phyloP scores from a whole-genome alignment of 2,797 vertebrate species.

The Clarias pachynema region DNA sequence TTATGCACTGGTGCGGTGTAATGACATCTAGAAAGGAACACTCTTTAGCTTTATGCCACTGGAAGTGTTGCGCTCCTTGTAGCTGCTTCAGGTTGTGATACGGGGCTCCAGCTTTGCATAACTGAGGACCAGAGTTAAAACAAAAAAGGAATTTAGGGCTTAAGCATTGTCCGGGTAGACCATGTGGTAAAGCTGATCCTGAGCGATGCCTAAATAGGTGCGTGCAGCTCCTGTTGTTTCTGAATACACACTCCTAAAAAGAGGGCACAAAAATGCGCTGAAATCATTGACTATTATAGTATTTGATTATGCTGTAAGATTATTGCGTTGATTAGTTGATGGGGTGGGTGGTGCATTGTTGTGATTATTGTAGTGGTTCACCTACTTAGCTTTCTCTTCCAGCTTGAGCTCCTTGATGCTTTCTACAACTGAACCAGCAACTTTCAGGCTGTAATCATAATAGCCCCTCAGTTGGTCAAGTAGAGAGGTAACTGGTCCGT shows the following conservation, averaged over 20 bases:
- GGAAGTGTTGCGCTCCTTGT: not conserved
- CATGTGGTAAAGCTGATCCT: slow-evolving; percentile 73
- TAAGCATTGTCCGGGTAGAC: slow-evolving; percentile 60
- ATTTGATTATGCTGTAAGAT: not conserved
- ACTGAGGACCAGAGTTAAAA: slow-evolving; percentile 18
- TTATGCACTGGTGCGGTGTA: not conserved
- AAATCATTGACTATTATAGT: not conserved
- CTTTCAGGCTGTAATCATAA: slow-evolving; percentile 60
- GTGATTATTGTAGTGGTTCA: not conserved
- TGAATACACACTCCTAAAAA: slow-evolving; percentile 66
- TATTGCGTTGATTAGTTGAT: not conserved
- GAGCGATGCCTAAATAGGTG: slow-evolving; percentile 68
- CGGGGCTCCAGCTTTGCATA: slow-evolving; percentile 6
- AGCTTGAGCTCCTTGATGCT: slow-evolving; percentile 67
- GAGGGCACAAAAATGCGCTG: not conserved
- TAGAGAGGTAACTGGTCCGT: slow-evolving; percentile 63
- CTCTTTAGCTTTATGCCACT: not conserved
- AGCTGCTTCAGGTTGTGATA: slow-evolving; percentile 11
- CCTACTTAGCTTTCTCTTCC: slow-evolving; percentile 75
- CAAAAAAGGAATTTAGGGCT: not conserved
- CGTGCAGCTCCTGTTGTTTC: slow-evolving; percentile 61
- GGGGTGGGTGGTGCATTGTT: not conserved
- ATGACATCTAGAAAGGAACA: not conserved
- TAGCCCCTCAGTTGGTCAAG: slow-evolving; percentile 61
- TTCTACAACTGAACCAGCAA: slow-evolving; percentile 62